phyloP scores from a whole-genome alignment of 2,888 invertebrate genomes.

The Scaptomyza polygonia region DNA sequence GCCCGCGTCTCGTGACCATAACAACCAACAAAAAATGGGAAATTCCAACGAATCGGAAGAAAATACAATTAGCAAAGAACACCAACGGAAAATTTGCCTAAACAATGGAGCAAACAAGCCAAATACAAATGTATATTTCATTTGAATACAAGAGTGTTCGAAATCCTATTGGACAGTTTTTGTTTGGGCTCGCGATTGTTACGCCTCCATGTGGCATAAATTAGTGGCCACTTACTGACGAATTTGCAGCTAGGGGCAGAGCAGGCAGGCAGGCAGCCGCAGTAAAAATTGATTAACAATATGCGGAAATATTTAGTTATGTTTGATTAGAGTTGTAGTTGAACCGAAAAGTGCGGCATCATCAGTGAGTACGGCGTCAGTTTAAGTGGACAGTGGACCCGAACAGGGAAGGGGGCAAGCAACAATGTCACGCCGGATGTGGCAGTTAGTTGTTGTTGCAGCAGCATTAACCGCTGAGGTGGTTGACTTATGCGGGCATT shows the following conservation, averaged over 20 bases:
- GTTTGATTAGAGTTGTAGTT: slow-evolving; percentile 51
- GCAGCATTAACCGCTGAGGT: slow-evolving; percentile 42
- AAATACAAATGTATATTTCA: slow-evolving; percentile 27
- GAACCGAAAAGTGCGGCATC: slow-evolving; percentile 49
- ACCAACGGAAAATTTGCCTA: slow-evolving; percentile 50
- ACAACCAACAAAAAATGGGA: slow-evolving; percentile 31
- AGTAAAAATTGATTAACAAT: slow-evolving; percentile 69
- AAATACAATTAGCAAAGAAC: slow-evolving; percentile 60
- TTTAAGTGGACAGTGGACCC: slow-evolving; percentile 40
- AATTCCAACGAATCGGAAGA: slow-evolving; percentile 19
- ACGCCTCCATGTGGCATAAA: slow-evolving; percentile 71
- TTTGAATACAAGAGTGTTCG: slow-evolving; percentile 47
- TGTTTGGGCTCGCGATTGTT: slow-evolving; percentile 63
- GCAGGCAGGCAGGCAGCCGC: slow-evolving; percentile 23
- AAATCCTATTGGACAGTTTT: slow-evolving; percentile 41
- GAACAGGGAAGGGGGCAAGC: slow-evolving; percentile 1
- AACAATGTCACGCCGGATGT: slow-evolving; percentile 66
- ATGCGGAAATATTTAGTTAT: slow-evolving; percentile 76
- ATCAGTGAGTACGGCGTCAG: slow-evolving; percentile 24
- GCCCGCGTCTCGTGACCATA: slow-evolving; percentile 46
- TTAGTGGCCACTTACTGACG: slow-evolving; percentile 68
- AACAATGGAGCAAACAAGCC: slow-evolving; percentile 49
- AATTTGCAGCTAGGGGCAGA: slow-evolving; percentile 33
- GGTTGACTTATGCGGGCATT: slow-evolving; percentile 57
- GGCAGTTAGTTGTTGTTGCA: slow-evolving; percentile 48